A percentile compares a stretch with the other conserved stretches of the same genome.
Evolutionary conservation across 2,113 vertebrate species (phyloP).

Genomic region (Mesocricetus auratus): DNA sequence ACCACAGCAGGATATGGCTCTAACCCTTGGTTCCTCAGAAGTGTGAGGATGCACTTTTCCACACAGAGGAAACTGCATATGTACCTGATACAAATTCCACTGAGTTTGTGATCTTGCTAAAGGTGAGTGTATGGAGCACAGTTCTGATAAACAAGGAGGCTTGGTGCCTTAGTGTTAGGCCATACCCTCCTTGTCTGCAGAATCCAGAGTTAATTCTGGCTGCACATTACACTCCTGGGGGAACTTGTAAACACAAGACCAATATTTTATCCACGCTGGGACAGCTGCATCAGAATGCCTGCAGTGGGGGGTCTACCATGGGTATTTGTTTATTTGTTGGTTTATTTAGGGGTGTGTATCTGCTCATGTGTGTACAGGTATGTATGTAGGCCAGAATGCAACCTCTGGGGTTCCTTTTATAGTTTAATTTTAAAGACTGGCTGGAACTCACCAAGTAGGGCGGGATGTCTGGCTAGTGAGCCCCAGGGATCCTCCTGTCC

Average conservation of each 20-base stretch:
- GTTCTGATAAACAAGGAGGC: background rate
- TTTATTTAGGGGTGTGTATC: background rate
- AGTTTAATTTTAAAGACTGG: background rate
- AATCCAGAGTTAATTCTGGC: background rate
- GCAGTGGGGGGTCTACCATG: background rate
- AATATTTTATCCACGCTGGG: background rate
- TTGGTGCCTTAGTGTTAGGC: background rate
- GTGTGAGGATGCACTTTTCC: background rate
- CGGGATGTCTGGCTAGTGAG: background rate
- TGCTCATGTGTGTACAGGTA: background rate
- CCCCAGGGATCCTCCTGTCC: background rate
- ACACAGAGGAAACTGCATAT: background rate
- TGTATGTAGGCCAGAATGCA: background rate
- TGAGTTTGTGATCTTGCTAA: background rate
- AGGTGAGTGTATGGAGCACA: accelerated
- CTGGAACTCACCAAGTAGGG: background rate
- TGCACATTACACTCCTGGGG: background rate
- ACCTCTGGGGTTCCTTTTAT: background rate
- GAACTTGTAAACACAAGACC: background rate
- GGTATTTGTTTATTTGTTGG: background rate
- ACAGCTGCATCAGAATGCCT: background rate
- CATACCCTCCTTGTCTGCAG: background rate
- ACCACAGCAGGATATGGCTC: background rate
- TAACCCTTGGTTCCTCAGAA: background rate
- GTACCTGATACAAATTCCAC: background rate